These are phyloP conservation scores for Actinia tenebrosa DNA, from an alignment of 64 coral and sea anemone species.

Conservation along the genomic window DNA sequence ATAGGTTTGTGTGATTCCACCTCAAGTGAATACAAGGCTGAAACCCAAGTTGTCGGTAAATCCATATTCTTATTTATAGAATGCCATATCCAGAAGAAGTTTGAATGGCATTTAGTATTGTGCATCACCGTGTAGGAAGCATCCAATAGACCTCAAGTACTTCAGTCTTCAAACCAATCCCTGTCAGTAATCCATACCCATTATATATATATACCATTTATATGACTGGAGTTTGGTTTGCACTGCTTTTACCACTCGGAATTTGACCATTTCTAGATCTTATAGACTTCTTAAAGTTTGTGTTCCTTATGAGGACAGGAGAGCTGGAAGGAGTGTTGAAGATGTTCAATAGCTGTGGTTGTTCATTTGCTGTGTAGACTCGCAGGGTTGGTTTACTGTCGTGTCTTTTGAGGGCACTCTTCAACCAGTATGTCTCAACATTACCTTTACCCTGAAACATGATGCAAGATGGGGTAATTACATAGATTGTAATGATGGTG, in stretches of 20 bases:
- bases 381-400: neutral
- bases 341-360: neutral
- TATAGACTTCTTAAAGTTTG: neutral
- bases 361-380: neutral
- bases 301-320: constrained; percentile 1
- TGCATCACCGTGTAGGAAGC: too few species aligned
- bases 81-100: too few species aligned
- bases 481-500: too few species aligned
- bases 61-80: too few species aligned
- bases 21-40: too few species aligned
- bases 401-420: neutral
- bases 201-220: neutral
- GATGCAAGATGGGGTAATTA: neutral
- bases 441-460: constrained; percentile 40
- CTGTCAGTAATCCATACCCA: neutral
- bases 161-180: neutral
- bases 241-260: constrained; percentile 5
- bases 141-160: too few species aligned
- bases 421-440: constrained; percentile 35
- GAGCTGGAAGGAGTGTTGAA: constrained; percentile 4
- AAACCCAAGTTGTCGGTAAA: too few species aligned
- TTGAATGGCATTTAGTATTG: too few species aligned
- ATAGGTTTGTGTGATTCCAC: too few species aligned
- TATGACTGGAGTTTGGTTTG: constrained; percentile 3
- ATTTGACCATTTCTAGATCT: constrained; percentile 11